A percentile compares a stretch with the other conserved stretches of the same genome.
These are phyloP conservation scores for Hydrophis major DNA, from an alignment of 2,797 vertebrate species.

Conservation along the genomic window DNA sequence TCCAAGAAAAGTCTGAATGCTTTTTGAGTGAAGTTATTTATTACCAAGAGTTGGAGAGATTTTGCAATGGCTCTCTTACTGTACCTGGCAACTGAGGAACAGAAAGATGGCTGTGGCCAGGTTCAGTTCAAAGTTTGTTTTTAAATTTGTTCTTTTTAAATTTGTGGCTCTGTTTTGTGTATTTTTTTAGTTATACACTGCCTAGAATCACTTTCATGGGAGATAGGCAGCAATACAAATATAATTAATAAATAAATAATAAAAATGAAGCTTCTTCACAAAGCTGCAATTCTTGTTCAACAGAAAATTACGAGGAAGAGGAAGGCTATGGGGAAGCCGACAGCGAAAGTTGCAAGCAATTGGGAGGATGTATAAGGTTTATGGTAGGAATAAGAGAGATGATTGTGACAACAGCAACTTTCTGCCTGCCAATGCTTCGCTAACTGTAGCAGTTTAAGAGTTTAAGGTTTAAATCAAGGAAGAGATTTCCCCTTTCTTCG, in stretches of 20 bases:
- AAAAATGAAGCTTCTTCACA: background rate
- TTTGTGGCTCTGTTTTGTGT: background rate
- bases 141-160: background rate
- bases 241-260: background rate
- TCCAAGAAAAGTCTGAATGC: background rate
- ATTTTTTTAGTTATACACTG: background rate
- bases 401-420: background rate
- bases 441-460: background rate
- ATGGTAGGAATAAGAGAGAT: background rate
- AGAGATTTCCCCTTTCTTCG: background rate
- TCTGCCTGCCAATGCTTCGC: background rate
- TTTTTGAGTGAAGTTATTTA: background rate
- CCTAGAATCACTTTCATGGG: background rate
- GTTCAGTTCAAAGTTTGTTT: background rate
- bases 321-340: background rate
- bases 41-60: background rate
- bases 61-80: background rate
- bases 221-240: background rate
- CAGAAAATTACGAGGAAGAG: background rate
- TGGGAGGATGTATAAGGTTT: background rate
- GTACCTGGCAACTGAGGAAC: background rate
- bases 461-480: background rate
- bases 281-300: background rate
- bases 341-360: background rate
- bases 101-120: too few species aligned